Percentiles rank a stretch among this genome's conserved stretches.
Conservation (phyloP, 2,113 vertebrate genomes). For the Halcyon malimbica region DNA sequence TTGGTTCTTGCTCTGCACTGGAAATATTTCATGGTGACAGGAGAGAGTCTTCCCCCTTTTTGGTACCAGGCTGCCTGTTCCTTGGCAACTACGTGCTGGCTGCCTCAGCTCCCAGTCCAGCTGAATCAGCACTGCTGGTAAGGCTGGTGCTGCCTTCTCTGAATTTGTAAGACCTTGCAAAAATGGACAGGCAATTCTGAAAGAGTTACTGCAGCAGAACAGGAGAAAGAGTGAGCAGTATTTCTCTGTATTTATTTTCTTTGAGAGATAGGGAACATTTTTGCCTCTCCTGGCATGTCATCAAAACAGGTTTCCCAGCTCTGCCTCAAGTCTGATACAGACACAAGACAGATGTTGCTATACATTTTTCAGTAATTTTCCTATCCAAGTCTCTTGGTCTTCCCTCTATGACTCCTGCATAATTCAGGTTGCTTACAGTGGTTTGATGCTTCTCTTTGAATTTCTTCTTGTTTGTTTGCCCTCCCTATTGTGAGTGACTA, state of each 20-base stretch:
- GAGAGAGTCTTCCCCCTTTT: not conserved
- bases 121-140: not conserved
- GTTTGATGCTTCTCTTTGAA: conserved; percentile 10
- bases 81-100: not conserved
- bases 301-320: conserved; percentile 9
- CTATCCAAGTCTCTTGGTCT: not conserved
- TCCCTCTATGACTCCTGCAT: conserved; percentile 7
- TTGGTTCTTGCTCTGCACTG: not conserved
- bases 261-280: not conserved
- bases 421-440: conserved; percentile 37
- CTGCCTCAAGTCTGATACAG: not conserved
- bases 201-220: not conserved
- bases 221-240: not conserved
- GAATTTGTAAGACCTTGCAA: not conserved
- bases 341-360: conserved; percentile 30
- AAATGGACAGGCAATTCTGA: not conserved
- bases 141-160: not conserved
- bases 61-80: not conserved
- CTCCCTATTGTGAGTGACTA: not conserved
- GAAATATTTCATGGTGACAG: not conserved
- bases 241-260: not conserved
- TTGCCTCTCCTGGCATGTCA: not conserved
- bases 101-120: not conserved
- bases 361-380: conserved; percentile 50
- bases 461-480: conserved; percentile 25